These are phyloP conservation scores for Cladorhizidae sp. DNA, from an alignment of 37 sponge, comb jelly and placozoan species.

Conservation along the genomic window DNA sequence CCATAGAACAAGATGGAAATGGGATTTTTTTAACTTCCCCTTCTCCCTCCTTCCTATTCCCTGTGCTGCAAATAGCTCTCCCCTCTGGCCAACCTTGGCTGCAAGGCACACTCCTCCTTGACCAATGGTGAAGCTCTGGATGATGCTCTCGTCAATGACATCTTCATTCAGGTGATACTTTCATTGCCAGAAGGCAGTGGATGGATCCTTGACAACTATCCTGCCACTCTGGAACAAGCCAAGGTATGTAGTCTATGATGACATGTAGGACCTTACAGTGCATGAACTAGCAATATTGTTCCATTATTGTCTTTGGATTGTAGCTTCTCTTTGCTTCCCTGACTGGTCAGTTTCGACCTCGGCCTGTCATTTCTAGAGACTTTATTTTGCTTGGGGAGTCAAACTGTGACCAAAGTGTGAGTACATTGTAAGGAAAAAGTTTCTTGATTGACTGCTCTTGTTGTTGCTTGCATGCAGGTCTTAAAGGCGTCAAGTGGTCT, in stretches of 20 bases:
- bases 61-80: slow-evolving; percentile 29
- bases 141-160: slow-evolving; percentile 60
- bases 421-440: background rate
- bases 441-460: background rate
- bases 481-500: slow-evolving; percentile 67
- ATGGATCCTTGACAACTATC: slow-evolving; percentile 91
- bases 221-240: slow-evolving; percentile 84
- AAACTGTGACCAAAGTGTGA: background rate
- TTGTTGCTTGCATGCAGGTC: slow-evolving; percentile 20
- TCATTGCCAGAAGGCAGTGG: slow-evolving; percentile 73
- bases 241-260: no score
- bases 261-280: no score
- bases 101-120: slow-evolving; percentile 53
- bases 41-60: no score
- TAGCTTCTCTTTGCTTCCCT: slow-evolving; percentile 24
- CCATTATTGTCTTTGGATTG: background rate
- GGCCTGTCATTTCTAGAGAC: slow-evolving; percentile 8
- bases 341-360: slow-evolving; percentile 13
- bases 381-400: slow-evolving; percentile 22
- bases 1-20: no score
- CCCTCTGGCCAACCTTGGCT: slow-evolving; percentile 66
- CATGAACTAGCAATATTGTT: background rate
- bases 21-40: no score
- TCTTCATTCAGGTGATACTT: slow-evolving; percentile 59
- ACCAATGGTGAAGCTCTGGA: slow-evolving; percentile 67